A percentile compares a stretch with the other conserved stretches of the same genome.
Evolutionary conservation across 2,113 vertebrate genomes (phyloP).

Genomic region (western clawed frog (Xenopus tropicalis)): UCB_Xtro_10.0 CM004448.2:89440001-89440500

Average conservation of each 20-base stretch:
- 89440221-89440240: constrained; percentile 15
- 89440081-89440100: no score
- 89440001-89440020: no score
- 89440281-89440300: constrained; percentile 28
- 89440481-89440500: not conserved
- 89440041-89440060: no score
- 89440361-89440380: constrained; percentile 11
- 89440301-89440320: constrained; percentile 34
- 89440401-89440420: constrained; percentile 16
- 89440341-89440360: constrained; percentile 26
- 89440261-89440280: constrained; percentile 34
- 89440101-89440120: not conserved
- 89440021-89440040: no score
- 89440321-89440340: constrained; percentile 25
- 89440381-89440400: constrained; percentile 6
- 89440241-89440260: constrained; percentile 24
- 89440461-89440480: constrained; percentile 12
- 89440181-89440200: constrained; percentile 5
- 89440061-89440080: no score
- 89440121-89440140: not conserved
- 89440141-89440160: not conserved
- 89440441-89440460: constrained; percentile 12
- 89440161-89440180: constrained; percentile 6
- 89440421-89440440: constrained; percentile 21
- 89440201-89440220: not conserved